phyloP scores from a whole-genome alignment of 2,797 vertebrate genomes.

The Pipistrellus nathusii region DNA sequence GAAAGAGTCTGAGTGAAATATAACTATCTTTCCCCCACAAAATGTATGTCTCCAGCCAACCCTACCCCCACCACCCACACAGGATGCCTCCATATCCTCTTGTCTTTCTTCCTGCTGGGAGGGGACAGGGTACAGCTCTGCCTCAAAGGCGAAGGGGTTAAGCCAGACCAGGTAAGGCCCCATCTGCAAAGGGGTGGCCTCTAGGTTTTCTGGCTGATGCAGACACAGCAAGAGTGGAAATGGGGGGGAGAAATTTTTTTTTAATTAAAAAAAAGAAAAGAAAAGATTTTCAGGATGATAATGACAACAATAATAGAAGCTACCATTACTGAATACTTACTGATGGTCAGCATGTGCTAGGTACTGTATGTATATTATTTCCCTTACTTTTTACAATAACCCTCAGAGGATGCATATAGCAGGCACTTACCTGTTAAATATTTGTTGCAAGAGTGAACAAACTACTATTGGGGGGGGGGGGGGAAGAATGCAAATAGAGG shows the following conservation, averaged over 20 bases:
- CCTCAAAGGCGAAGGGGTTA: rapidly evolving
- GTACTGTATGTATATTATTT: neutral
- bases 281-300: neutral
- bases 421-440: neutral
- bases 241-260: too few relatives aligned
- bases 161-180: neutral
- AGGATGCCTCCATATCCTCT: rapidly evolving
- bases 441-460: conserved; percentile 11
- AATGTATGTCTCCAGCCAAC: rapidly evolving
- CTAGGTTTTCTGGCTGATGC: neutral
- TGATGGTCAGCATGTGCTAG: neutral
- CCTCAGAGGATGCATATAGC: neutral
- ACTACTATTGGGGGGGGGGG: neutral
- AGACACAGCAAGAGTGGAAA: too few relatives aligned
- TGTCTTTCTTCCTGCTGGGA: neutral
- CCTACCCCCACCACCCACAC: neutral
- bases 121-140: rapidly evolving
- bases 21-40: neutral
- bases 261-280: neutral
- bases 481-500: too few relatives aligned
- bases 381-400: neutral
- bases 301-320: neutral
- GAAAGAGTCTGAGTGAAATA: neutral
- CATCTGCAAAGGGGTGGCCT: neutral
- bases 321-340: neutral